Conservation (phyloP, 2,797 vertebrate species). For the Crocodylus rhombifer region DNA sequence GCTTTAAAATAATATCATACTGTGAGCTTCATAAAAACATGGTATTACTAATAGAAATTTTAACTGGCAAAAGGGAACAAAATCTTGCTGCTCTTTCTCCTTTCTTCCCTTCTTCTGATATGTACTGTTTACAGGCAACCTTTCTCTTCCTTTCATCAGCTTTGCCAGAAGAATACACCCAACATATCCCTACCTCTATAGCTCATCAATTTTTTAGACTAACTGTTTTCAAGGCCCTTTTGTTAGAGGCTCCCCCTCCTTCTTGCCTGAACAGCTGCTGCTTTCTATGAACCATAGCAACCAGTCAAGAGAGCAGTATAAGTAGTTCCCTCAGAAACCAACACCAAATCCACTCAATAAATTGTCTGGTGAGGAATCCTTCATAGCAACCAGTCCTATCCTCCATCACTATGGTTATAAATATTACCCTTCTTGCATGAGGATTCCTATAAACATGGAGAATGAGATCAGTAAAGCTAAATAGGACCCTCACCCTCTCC, state of each 20-base stretch:
- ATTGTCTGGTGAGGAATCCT: not conserved
- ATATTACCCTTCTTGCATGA: not conserved
- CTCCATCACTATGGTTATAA: not conserved
- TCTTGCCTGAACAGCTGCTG: conserved; percentile 48
- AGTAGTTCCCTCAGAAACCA: conserved; percentile 39
- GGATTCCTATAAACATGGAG: not conserved
- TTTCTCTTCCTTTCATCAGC: not conserved
- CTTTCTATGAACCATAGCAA: conserved; percentile 70
- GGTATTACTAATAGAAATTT: not conserved
- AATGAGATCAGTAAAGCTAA: not conserved
- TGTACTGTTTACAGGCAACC: not conserved
- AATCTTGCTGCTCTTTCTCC: not conserved
- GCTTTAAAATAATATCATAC: not conserved
- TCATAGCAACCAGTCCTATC: conserved; percentile 32
- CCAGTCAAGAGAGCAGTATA: conserved; percentile 52
- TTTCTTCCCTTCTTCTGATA: not conserved
- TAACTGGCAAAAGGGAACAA: not conserved
- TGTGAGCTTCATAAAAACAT: not conserved
- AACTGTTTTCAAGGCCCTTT: conserved; percentile 53
- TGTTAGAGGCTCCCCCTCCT: conserved; percentile 9
- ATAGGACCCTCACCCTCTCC: too few relatives aligned
- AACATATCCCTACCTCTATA: conserved; percentile 30
- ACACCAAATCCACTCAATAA: not conserved
- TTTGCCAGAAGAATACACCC: conserved; percentile 8
- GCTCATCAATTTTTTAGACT: conserved; percentile 53